Conservation (phyloP, 2,797 vertebrate species). For the Oreochromis grahami region DNA sequence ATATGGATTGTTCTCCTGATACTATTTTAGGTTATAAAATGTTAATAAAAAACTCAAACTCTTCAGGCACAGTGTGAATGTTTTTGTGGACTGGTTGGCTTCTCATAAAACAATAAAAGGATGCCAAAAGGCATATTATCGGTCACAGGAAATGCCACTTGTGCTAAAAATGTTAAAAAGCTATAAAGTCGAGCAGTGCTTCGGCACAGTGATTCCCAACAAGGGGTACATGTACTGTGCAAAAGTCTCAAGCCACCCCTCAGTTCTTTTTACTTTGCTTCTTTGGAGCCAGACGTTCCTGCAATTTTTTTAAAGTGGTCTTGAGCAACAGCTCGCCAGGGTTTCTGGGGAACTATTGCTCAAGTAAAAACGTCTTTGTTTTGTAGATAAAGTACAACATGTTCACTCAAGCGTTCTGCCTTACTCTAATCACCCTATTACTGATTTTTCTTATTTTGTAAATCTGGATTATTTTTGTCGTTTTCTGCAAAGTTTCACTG, state of each 20-base stretch:
- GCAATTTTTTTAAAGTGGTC: not conserved
- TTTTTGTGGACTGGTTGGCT: slow-evolving; percentile 33
- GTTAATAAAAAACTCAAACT: slow-evolving; percentile 68
- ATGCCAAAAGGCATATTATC: not conserved
- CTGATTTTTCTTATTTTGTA: not conserved
- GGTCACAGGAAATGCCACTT: not conserved
- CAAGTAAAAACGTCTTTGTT: not conserved
- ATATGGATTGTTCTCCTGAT: slow-evolving; percentile 75
- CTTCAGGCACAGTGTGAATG: slow-evolving; percentile 52
- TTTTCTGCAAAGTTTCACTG: not conserved
- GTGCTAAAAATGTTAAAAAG: not conserved
- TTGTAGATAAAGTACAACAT: not conserved
- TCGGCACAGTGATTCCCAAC: not conserved
- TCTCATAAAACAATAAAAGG: slow-evolving; percentile 3
- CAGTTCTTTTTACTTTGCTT: not conserved
- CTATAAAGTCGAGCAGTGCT: not conserved
- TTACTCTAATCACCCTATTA: not conserved
- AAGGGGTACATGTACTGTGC: not conserved
- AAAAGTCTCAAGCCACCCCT: not conserved
- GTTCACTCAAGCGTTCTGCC: not conserved
- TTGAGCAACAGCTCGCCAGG: not conserved
- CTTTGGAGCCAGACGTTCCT: not conserved
- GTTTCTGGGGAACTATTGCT: not conserved
- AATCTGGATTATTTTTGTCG: not conserved
- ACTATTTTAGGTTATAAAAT: slow-evolving; percentile 75